Base-by-base conservation (phyloP, 2,888 invertebrate genomes). In the Quadroppia sp. region DNA sequence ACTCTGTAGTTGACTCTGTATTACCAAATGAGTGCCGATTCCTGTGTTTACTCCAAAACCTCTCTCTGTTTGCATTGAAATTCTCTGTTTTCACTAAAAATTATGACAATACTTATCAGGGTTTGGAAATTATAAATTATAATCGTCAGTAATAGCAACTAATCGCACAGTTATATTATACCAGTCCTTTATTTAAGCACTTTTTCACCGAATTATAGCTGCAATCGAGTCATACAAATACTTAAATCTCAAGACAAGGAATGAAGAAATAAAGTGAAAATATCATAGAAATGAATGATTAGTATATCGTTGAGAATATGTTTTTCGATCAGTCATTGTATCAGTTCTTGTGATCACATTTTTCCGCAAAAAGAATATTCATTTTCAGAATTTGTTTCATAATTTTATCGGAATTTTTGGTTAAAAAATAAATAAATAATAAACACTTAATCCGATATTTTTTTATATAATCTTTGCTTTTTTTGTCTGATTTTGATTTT, bases 21-120 rank as follows among this genome's bases (percentile, higher is more conserved):
- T 59, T 59, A 30, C 59, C 32, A 59, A 59, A 59, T 30, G n/a
- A 30, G 32, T 59, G 59, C 59, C 59, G 59, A 59, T 15, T 59
- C 59, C 32, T 59, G 17, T 59, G 59, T 59, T 59, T 59, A 59
- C 30, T 59, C 59, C 59, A 45, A 7, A 45, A 45, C 30, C 25
- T 53, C 25, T 53, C 53, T 20, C 53, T 53, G 23, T 59, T 59
- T 59, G 59, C 59, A 30, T 30, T 15, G 4, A 59, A 59, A 59
- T 59, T 30, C 30, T 13, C 3, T 28, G 20, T 53, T 53, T 53
- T 53, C 23, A 6, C 2, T 15, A 1, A n/a, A 25, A 23, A 53
- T 23, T 53, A 30, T 59, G 17, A 15, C 17, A 59, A 59, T 32
- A 59, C 30, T 59, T 59, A 59, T 30, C 28, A 59, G 17, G 30